Percentiles rank a stretch among this genome's conserved stretches.
These are phyloP conservation scores for Copsychus sechellarum DNA, from an alignment of 2,113 vertebrate species.

Conservation along the genomic window DNA sequence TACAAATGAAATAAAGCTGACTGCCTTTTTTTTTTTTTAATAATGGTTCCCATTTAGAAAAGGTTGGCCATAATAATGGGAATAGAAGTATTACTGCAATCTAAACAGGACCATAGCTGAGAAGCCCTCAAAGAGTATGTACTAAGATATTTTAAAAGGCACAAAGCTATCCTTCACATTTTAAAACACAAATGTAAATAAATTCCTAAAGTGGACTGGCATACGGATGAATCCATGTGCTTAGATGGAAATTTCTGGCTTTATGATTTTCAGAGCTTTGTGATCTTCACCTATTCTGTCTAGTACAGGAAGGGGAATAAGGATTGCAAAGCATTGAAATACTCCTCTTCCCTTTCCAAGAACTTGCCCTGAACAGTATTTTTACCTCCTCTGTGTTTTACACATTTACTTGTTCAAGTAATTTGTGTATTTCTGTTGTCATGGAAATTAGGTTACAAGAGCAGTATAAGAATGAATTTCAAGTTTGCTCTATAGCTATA, in stretches of 20 bases:
- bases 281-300: background rate
- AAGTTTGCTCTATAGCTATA: background rate
- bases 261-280: background rate
- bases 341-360: background rate
- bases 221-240: background rate
- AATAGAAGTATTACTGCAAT: background rate
- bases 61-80: background rate
- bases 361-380: background rate
- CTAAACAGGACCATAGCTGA: background rate
- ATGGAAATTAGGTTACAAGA: background rate
- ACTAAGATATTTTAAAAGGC: background rate
- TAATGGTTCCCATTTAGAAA: background rate
- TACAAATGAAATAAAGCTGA: background rate
- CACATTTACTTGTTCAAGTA: background rate
- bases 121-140: background rate
- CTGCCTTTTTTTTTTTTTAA: accelerated
- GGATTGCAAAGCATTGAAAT: background rate
- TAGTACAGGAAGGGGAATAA: background rate
- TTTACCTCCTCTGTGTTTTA: background rate
- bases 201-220: background rate
- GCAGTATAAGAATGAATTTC: background rate
- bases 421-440: background rate
- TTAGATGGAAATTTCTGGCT: background rate
- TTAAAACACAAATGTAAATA: background rate
- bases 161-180: background rate